Evolutionary conservation across 1,140 invertebrate species (phyloP).

Genomic region (Hylyphantes graminicola): DNA sequence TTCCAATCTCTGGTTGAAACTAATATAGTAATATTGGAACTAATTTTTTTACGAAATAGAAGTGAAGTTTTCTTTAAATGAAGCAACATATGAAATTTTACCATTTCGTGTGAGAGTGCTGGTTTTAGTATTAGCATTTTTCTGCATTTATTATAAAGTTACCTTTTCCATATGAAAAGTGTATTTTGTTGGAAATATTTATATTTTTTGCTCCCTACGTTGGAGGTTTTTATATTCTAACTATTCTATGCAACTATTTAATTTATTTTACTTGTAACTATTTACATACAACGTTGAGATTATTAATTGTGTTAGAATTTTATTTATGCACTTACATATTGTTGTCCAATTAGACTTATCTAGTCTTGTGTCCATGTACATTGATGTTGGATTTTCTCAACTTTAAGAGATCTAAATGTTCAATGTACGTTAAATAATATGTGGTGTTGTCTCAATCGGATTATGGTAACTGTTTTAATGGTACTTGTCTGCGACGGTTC

Average conservation of each 20-base stretch:
- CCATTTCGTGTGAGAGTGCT: conserved; percentile 15
- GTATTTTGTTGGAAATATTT: conserved; percentile 41
- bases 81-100: neutral
- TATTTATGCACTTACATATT: neutral
- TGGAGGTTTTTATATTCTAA: conserved; percentile 43
- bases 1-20: no score
- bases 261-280: conserved; percentile 4
- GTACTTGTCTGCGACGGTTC: no score
- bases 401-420: no score
- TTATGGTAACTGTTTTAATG: no score
- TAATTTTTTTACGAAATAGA: no score
- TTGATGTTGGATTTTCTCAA: no score
- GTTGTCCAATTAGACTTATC: neutral
- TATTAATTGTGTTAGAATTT: neutral
- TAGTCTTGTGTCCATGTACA: conserved; percentile 6
- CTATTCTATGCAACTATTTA: conserved; percentile 21
- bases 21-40: no score
- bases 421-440: no score
- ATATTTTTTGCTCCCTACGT: conserved; percentile 2
- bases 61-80: no score
- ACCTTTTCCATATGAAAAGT: conserved; percentile 26
- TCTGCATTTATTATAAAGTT: conserved; percentile 36
- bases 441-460: no score
- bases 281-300: conserved; percentile 5
- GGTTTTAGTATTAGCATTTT: conserved; percentile 38